Evolutionary conservation across 2,797 vertebrate genomes (phyloP).

Genomic region (Etheostoma perlongum): DNA sequence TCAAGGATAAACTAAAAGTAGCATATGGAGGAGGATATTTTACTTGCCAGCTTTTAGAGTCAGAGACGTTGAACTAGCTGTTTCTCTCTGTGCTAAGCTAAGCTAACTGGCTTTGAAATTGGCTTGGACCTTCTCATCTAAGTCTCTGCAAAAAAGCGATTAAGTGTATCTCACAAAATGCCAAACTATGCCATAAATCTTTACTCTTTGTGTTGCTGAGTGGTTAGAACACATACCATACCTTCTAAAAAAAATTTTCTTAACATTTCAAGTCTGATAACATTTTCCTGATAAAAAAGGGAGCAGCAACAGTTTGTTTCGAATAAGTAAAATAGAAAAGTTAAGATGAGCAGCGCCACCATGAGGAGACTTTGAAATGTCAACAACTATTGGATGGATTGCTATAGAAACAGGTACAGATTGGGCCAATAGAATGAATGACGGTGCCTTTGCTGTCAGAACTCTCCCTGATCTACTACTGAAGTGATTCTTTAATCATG

Average conservation of each 20-base stretch:
- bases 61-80: background rate
- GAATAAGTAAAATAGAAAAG: background rate
- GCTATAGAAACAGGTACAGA: too few relatives aligned
- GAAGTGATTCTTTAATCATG: background rate
- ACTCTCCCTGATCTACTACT: too few relatives aligned
- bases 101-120: background rate
- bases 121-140: background rate
- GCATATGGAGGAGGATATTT: background rate
- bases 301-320: constrained; percentile 14
- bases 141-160: background rate
- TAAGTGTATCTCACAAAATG: background rate
- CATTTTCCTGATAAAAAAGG: background rate
- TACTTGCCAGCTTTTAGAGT: background rate
- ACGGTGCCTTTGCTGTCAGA: background rate
- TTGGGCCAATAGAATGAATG: background rate
- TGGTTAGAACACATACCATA: background rate
- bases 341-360: background rate
- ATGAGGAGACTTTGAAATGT: too few relatives aligned
- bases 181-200: background rate
- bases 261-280: background rate
- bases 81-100: constrained; percentile 2
- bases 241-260: too few relatives aligned
- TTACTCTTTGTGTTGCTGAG: background rate
- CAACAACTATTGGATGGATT: background rate
- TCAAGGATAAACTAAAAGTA: background rate